phyloP scores from a whole-genome alignment of 2,113 vertebrate genomes.

The Maccullochella peelii region DNA sequence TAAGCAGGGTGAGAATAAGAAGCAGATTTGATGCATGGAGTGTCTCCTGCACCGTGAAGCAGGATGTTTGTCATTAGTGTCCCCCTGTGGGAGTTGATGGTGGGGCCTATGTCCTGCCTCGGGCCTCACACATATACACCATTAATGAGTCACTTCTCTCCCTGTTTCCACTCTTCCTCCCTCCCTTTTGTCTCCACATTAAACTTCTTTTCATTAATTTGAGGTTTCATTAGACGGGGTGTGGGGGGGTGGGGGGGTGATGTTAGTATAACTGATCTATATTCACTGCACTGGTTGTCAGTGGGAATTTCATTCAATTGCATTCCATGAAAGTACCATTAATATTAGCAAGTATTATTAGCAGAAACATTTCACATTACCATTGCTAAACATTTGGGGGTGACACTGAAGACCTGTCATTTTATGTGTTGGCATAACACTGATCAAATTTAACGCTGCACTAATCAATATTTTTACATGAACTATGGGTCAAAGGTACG shows the following conservation, averaged over 20 bases:
- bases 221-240: background rate
- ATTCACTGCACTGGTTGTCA: background rate
- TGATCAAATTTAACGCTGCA: too few relatives aligned
- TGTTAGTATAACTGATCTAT: background rate
- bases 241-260: background rate
- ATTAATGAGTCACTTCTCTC: constrained; percentile 49
- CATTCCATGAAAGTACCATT: background rate
- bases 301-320: background rate
- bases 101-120: constrained; percentile 45
- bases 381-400: background rate
- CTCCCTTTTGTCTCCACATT: constrained; percentile 16
- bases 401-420: background rate
- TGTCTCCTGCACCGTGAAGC: constrained; percentile 44
- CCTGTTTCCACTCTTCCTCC: background rate
- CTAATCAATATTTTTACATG: background rate
- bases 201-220: constrained; percentile 14
- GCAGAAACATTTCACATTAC: background rate
- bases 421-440: background rate
- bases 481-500: background rate
- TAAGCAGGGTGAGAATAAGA: constrained; percentile 44
- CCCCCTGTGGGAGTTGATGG: constrained; percentile 59
- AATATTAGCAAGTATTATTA: background rate
- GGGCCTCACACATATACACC: constrained; percentile 29
- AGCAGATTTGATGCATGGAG: constrained; percentile 54
- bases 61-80: constrained; percentile 74